These are phyloP conservation scores for Drosophila athabasca DNA, from an alignment of 1,140 invertebrate genomes.

Conservation along the genomic window DNA sequence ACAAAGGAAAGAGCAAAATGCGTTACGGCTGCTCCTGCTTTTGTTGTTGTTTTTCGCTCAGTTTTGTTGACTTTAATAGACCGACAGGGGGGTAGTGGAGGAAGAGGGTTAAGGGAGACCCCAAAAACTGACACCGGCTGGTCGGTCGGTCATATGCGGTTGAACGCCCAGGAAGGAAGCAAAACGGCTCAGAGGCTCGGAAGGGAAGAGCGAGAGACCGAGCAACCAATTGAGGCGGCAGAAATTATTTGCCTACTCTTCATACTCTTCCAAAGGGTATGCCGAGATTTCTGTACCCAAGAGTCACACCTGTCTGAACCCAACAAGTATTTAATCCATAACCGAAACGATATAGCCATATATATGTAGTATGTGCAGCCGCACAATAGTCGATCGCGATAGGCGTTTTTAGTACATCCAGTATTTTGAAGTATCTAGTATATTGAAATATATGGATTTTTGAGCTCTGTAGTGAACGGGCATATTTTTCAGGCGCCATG, in stretches of 20 bases:
- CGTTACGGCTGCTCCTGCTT: slow-evolving; percentile 40
- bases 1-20: slow-evolving; percentile 27
- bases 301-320: too few relatives aligned
- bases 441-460: too few relatives aligned
- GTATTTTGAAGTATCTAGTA: too few relatives aligned
- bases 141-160: slow-evolving; percentile 50
- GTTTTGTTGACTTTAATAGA: slow-evolving; percentile 74
- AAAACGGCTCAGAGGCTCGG: slow-evolving; percentile 1
- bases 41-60: slow-evolving; percentile 58
- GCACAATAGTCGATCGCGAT: too few relatives aligned
- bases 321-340: too few relatives aligned
- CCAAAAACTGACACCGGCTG: slow-evolving; percentile 43
- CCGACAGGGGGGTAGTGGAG: neutral
- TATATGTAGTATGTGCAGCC: too few relatives aligned
- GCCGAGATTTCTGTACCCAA: too few relatives aligned
- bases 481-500: too few relatives aligned
- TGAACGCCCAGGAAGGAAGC: slow-evolving; percentile 55
- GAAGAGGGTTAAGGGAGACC: neutral
- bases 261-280: neutral
- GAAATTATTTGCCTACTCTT: slow-evolving; percentile 69
- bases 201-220: slow-evolving; percentile 7
- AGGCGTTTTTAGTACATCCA: too few relatives aligned
- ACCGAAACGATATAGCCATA: too few relatives aligned
- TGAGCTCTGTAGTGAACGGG: too few relatives aligned
- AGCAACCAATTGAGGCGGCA: slow-evolving; percentile 25